phyloP scores from a whole-genome alignment of 2,113 vertebrate genomes.

The Melanerpes aurifrons region DNA sequence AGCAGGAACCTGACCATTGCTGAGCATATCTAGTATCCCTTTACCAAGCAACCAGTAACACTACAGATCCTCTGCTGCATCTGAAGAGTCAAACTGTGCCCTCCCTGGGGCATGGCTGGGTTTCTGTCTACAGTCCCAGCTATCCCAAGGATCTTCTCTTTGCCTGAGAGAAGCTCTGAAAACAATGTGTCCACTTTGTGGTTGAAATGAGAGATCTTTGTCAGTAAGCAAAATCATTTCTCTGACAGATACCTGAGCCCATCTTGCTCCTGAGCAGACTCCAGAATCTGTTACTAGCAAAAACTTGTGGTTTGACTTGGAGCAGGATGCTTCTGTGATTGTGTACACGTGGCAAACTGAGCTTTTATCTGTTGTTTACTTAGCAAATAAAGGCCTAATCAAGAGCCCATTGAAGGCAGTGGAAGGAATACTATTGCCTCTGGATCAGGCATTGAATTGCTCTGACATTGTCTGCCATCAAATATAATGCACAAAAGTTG shows the following conservation, averaged over 20 bases:
- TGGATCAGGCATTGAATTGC: neutral
- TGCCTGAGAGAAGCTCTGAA: neutral
- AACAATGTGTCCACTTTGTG: neutral
- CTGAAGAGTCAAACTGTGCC: neutral
- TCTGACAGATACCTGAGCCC: neutral
- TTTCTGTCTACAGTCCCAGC: neutral
- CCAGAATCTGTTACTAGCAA: neutral
- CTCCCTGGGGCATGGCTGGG: neutral
- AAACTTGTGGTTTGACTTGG: neutral
- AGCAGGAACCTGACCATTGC: neutral
- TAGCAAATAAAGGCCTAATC: conserved; percentile 23
- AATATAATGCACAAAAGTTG: neutral
- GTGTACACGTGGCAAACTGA: neutral
- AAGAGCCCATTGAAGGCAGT: neutral
- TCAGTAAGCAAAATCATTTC: neutral
- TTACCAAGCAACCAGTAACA: rapidly evolving
- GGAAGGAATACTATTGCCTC: neutral
- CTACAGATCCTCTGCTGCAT: neutral
- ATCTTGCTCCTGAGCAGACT: neutral
- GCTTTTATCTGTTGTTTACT: conserved; percentile 7
- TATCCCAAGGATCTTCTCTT: neutral
- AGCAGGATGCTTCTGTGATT: neutral
- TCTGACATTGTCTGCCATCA: neutral
- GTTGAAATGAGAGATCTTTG: neutral
- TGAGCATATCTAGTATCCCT: neutral